phyloP scores from a whole-genome alignment of 2,888 invertebrate species.

The Ophioninae sp. region DNA sequence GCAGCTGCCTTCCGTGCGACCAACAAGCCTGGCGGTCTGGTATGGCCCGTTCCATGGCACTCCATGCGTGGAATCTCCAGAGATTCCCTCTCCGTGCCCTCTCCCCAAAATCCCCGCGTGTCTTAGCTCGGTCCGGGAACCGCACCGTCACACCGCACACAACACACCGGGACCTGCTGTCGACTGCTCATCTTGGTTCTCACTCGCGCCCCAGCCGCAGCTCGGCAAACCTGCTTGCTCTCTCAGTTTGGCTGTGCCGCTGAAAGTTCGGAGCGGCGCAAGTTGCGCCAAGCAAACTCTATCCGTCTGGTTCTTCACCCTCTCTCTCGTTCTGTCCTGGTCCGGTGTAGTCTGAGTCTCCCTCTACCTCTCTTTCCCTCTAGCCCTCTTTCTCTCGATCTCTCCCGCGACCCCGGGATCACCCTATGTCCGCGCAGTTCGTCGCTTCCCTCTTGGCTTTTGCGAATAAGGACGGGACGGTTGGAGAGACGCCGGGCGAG shows the following conservation, averaged over 20 bases:
- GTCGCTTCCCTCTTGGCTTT: conserved; percentile 22
- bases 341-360: conserved; percentile 35
- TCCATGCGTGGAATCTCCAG: conserved; percentile 78
- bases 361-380: conserved; percentile 42
- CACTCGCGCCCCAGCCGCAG: conserved; percentile 32
- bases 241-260: conserved; percentile 61
- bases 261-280: conserved; percentile 61
- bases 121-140: conserved; percentile 62
- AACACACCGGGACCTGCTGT: conserved; percentile 64
- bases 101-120: conserved; percentile 56
- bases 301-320: conserved; percentile 57
- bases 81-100: conserved; percentile 70
- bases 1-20: conserved; percentile 79
- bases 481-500: too few species aligned
- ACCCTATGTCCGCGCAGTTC: conserved; percentile 53
- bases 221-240: conserved; percentile 56
- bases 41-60: conserved; percentile 73
- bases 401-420: conserved; percentile 63
- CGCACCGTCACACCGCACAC: conserved; percentile 63
- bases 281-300: conserved; percentile 64
- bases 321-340: conserved; percentile 40
- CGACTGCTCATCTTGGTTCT: conserved; percentile 52
- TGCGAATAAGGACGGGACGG: too few species aligned
- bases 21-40: conserved; percentile 76
- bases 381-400: conserved; percentile 30